phyloP scores from a whole-genome alignment of 2,113 vertebrate species.

The Athene cunicularia region DNA sequence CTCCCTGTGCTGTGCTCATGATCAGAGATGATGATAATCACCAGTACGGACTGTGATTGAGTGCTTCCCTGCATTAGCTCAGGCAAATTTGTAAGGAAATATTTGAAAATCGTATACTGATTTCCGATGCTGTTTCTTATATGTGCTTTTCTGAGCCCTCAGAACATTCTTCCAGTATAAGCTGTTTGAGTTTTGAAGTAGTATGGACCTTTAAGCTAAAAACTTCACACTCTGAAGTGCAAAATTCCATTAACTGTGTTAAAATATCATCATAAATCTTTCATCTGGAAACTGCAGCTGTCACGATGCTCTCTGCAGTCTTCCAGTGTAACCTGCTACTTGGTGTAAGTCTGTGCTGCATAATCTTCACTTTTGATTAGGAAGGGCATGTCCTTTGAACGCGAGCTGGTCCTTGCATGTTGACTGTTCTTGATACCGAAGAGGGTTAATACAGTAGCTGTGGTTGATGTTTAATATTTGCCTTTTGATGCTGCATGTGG shows the following conservation, averaged over 20 bases:
- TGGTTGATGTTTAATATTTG: not conserved
- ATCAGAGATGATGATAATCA: not conserved
- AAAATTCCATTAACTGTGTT: not conserved
- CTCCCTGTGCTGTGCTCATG: not conserved
- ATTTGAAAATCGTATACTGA: accelerated
- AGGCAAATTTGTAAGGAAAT: not conserved
- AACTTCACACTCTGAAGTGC: not conserved
- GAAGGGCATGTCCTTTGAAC: not conserved
- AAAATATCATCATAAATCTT: not conserved
- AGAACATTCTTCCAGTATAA: not conserved
- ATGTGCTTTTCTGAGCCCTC: not conserved
- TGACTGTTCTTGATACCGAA: not conserved
- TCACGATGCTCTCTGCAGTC: not conserved
- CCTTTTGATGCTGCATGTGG: not conserved
- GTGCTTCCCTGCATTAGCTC: not conserved
- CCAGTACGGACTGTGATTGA: not conserved
- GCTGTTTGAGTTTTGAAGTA: not conserved
- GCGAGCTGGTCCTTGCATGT: not conserved
- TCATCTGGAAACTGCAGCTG: not conserved
- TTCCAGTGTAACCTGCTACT: not conserved
- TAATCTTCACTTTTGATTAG: not conserved
- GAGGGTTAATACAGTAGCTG: not conserved
- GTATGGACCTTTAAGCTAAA: not conserved
- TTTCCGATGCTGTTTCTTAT: accelerated
- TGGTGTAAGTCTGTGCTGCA: not conserved